These are phyloP conservation scores for Halotydeus destructor DNA, from an alignment of 1,140 invertebrate species.

Conservation along the genomic window DNA sequence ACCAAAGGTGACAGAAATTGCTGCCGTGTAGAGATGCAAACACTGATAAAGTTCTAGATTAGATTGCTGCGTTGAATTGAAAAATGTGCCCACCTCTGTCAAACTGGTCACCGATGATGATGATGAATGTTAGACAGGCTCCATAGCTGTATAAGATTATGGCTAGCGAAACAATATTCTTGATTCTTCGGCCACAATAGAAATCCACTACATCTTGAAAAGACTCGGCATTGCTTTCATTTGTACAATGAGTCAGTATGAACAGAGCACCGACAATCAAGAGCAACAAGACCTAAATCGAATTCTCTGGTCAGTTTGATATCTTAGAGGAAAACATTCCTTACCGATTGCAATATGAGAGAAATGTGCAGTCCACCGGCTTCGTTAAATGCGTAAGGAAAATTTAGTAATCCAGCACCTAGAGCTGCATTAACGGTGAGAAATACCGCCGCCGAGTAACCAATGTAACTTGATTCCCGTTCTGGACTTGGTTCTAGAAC, in stretches of 20 bases:
- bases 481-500: too few species aligned
- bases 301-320: constrained; percentile 1
- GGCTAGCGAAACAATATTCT: constrained; percentile 31
- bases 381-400: constrained; percentile 41
- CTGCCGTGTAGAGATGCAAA: constrained; percentile 25
- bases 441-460: constrained; percentile 33
- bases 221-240: constrained; percentile 21
- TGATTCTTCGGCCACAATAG: constrained; percentile 32
- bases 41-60: constrained; percentile 11
- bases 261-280: constrained; percentile 36
- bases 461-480: constrained; percentile 21
- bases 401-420: constrained; percentile 45
- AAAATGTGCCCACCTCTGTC: constrained; percentile 30
- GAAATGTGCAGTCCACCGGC: constrained; percentile 38
- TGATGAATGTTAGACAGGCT: constrained; percentile 43
- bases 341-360: constrained; percentile 32
- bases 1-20: constrained; percentile 37
- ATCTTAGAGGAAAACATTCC: constrained; percentile 11
- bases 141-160: constrained; percentile 42
- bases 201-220: constrained; percentile 29
- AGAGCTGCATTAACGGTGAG: constrained; percentile 45
- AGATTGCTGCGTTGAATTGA: neutral
- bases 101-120: constrained; percentile 46
- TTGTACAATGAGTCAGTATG: constrained; percentile 37
- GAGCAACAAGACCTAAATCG: constrained; percentile 29